Conservation (phyloP, 1,140 invertebrate species). For the Sminthurides bifidus region DNA sequence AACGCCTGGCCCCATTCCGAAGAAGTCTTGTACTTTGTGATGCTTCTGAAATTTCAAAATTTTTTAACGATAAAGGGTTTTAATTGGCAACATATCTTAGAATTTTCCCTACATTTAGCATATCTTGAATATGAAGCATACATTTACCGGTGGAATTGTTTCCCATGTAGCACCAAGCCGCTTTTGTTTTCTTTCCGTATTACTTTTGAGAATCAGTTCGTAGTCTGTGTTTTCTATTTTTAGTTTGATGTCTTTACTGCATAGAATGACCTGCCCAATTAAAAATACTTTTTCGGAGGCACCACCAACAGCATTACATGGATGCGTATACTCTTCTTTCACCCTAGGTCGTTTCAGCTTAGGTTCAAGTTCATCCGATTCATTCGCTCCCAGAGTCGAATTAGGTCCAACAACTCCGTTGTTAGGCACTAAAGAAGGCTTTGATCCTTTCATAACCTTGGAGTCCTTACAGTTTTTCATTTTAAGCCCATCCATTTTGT, state of each 20-base stretch:
- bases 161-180: conserved; percentile 18
- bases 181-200: conserved; percentile 9
- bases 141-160: conserved; percentile 10
- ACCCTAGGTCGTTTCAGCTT: conserved; percentile 19
- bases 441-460: too few relatives aligned
- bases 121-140: too few relatives aligned
- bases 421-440: too few relatives aligned
- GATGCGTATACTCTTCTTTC: conserved; percentile 20
- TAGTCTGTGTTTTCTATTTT: conserved; percentile 19
- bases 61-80: too few relatives aligned
- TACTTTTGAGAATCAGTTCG: conserved; percentile 16
- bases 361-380: conserved; percentile 12
- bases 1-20: too few relatives aligned
- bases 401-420: conserved; percentile 1
- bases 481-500: too few relatives aligned
- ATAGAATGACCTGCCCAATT: conserved; percentile 20
- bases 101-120: too few relatives aligned
- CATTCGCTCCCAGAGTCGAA: background rate
- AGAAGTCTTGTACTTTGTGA: too few relatives aligned
- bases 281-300: conserved; percentile 13
- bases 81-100: too few relatives aligned
- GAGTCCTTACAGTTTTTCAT: too few relatives aligned
- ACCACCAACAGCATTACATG: conserved; percentile 10
- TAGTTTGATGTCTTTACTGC: conserved; percentile 16
- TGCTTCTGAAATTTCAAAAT: too few relatives aligned